A percentile compares a stretch with the other conserved stretches of the same genome.
Conservation (phyloP, 2,113 vertebrate species). For the Sebastes schlegelii region DNA sequence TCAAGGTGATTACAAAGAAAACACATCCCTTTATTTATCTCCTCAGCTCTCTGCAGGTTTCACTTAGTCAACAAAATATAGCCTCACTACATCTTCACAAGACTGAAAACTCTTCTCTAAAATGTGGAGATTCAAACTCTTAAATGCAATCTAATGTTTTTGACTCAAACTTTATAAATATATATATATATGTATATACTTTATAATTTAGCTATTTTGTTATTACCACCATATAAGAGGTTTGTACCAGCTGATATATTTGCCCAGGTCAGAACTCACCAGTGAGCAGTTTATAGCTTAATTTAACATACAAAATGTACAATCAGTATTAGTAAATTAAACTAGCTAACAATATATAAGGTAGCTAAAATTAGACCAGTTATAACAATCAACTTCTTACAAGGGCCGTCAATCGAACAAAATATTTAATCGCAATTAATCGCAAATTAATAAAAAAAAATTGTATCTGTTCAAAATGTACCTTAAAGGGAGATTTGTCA, state of each 20-base stretch:
- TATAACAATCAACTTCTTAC: too few relatives aligned
- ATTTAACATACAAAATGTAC: background rate
- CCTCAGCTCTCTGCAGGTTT: background rate
- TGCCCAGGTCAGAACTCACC: background rate
- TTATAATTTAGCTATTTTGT: background rate
- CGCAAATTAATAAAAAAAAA: too few relatives aligned
- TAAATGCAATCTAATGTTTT: background rate
- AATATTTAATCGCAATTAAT: too few relatives aligned
- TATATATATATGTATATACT: background rate
- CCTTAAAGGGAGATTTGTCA: too few relatives aligned
- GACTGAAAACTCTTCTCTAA: background rate
- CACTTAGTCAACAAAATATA: background rate
- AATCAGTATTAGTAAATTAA: background rate
- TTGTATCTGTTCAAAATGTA: too few relatives aligned
- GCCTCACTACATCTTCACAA: background rate
- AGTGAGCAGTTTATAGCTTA: background rate
- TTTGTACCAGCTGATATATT: background rate
- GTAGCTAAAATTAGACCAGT: background rate
- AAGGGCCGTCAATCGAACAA: too few relatives aligned
- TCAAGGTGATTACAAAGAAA: background rate
- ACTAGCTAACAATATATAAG: background rate
- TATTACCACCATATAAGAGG: too few relatives aligned
- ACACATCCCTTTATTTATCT: background rate
- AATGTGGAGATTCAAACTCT: background rate
- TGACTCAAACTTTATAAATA: too few relatives aligned